A percentile compares a stretch with the other conserved stretches of the same genome.
Evolutionary conservation across 1,140 invertebrate genomes (phyloP).

Genomic region (Solen grandis): DNA sequence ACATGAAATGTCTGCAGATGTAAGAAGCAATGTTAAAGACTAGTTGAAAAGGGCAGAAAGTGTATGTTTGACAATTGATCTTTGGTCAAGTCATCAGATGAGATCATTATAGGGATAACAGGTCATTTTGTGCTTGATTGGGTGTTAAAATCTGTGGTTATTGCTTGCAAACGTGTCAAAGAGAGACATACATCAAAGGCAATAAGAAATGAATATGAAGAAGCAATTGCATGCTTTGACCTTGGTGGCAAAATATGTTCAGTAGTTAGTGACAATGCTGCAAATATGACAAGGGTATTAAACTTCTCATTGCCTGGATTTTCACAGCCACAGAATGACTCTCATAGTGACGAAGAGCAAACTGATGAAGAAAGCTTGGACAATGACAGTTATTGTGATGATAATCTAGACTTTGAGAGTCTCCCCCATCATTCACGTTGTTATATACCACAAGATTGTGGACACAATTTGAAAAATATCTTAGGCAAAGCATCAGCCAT

Average conservation of each 20-base stretch:
- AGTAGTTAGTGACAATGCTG: neutral
- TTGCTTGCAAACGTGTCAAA: neutral
- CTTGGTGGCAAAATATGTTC: neutral
- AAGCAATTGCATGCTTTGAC: neutral
- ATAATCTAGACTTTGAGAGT: too few relatives aligned
- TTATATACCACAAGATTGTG: too few relatives aligned
- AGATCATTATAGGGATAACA: too few relatives aligned
- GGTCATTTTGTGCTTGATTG: neutral
- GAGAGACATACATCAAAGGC: neutral
- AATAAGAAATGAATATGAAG: neutral
- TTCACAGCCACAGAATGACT: too few relatives aligned
- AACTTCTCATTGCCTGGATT: neutral
- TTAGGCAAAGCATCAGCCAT: too few relatives aligned
- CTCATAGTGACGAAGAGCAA: too few relatives aligned
- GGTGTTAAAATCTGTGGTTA: neutral
- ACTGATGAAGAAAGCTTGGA: too few relatives aligned
- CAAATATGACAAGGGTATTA: neutral
- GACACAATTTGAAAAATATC: too few relatives aligned
- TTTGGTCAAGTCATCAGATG: constrained; percentile 43
- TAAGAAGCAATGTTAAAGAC: constrained; percentile 18
- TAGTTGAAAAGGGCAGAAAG: constrained; percentile 31
- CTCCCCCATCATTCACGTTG: too few relatives aligned
- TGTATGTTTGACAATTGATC: constrained; percentile 45
- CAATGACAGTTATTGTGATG: too few relatives aligned
- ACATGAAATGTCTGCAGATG: constrained; percentile 13